phyloP scores from a whole-genome alignment of 2,888 invertebrate species.

The Prosopocoilus inquinatus region DNA sequence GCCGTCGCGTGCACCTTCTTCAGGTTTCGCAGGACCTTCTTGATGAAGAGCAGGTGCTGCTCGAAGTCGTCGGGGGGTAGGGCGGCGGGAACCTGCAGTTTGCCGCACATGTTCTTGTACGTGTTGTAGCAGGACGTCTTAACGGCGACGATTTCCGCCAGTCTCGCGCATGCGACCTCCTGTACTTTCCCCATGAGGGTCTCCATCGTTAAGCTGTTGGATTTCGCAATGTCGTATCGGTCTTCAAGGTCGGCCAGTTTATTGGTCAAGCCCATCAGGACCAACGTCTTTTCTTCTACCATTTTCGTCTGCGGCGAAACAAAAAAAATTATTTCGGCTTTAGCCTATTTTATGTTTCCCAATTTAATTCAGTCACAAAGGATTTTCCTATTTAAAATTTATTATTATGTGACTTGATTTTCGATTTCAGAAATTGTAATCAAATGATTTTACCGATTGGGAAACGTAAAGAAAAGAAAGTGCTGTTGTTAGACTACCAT shows the following conservation, averaged over 20 bases:
- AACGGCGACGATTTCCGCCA: slow-evolving; percentile 19
- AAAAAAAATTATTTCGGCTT: too few relatives aligned
- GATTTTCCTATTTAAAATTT: too few relatives aligned
- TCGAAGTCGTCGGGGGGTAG: slow-evolving; percentile 13
- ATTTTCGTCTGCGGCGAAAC: slow-evolving; percentile 38
- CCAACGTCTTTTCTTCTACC: slow-evolving; percentile 61
- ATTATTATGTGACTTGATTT: too few relatives aligned
- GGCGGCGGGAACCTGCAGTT: slow-evolving; percentile 5
- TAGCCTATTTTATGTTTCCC: too few relatives aligned
- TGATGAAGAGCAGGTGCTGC: slow-evolving; percentile 24
- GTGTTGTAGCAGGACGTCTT: slow-evolving; percentile 18
- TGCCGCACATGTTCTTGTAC: slow-evolving; percentile 24
- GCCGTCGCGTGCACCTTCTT: too few relatives aligned
- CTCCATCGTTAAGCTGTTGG: slow-evolving; percentile 62
- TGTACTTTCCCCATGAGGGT: slow-evolving; percentile 10
- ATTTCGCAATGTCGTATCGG: slow-evolving; percentile 60
- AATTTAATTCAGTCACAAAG: too few relatives aligned
- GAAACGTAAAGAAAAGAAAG: too few relatives aligned
- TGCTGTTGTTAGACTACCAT: slow-evolving; percentile 47
- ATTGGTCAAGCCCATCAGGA: slow-evolving; percentile 64
- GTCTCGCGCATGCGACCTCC: slow-evolving; percentile 9
- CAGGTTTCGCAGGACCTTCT: slow-evolving; percentile 16
- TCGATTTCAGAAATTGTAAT: too few relatives aligned
- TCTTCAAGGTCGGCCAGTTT: slow-evolving; percentile 60
- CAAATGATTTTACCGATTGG: too few relatives aligned